Evolutionary conservation across 2,888 invertebrate species (phyloP).

Genomic region (Tiliacea citrago): DNA sequence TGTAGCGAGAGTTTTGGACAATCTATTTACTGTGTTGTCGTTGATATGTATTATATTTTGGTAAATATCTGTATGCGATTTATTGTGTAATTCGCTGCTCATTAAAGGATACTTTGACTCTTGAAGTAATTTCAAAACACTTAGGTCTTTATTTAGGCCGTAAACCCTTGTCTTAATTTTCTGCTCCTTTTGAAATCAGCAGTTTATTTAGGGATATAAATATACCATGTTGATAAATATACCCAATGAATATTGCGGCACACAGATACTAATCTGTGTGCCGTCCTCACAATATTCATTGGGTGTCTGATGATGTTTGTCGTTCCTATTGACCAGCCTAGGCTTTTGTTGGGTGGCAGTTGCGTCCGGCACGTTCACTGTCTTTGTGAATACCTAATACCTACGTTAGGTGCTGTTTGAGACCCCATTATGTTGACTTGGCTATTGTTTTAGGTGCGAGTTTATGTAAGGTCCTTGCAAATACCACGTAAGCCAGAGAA

Average conservation of each 20-base stretch:
- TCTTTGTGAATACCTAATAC: conserved; percentile 57
- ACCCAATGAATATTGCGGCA: no score
- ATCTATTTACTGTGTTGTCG: conserved; percentile 28
- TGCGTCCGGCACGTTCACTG: conserved; percentile 28
- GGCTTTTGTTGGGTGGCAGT: conserved; percentile 43
- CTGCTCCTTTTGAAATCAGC: conserved; percentile 13
- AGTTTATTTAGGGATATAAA: conserved; percentile 28
- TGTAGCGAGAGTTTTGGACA: conserved; percentile 37
- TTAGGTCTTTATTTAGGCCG: conserved; percentile 20
- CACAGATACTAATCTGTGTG: conserved; percentile 19
- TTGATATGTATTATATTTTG: conserved; percentile 22
- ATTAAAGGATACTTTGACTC: conserved; percentile 9
- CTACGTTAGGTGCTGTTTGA: conserved; percentile 33
- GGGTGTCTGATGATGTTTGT: conserved; percentile 56
- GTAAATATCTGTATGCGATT: conserved; percentile 5
- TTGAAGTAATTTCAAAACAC: conserved; percentile 29
- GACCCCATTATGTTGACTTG: neutral
- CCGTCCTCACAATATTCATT: conserved; percentile 28
- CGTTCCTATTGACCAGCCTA: conserved; percentile 36
- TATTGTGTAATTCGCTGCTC: conserved; percentile 23
- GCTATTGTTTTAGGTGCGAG: conserved; percentile 16
- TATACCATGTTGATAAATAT: no score
- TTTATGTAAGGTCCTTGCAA: neutral
- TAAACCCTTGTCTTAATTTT: conserved; percentile 28
- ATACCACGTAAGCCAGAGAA: neutral